Evolutionary conservation across 2,113 vertebrate genomes (phyloP).

Genomic region (Ascaphus truei): DNA sequence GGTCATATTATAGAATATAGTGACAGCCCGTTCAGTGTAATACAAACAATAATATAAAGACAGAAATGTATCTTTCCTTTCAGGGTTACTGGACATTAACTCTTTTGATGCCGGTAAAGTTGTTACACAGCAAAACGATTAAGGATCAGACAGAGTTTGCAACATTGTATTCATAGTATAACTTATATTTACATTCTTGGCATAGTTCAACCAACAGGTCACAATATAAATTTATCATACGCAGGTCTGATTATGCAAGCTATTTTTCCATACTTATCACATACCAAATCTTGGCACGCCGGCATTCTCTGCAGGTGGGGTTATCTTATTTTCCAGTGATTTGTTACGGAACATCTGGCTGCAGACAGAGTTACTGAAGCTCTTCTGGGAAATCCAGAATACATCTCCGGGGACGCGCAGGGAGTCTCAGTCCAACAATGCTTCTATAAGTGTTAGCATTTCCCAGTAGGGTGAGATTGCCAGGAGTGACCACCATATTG

Average conservation of each 20-base stretch:
- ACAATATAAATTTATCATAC: neutral
- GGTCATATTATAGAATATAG: no score
- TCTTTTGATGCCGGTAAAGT: neutral
- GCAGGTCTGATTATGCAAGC: neutral
- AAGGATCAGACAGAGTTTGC: neutral
- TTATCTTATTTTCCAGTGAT: neutral
- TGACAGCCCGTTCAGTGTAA: no score
- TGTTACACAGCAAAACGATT: neutral
- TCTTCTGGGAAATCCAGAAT: neutral
- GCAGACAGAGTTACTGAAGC: neutral
- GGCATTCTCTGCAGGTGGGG: neutral
- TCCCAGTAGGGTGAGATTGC: neutral
- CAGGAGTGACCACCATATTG: no score
- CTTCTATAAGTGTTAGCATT: neutral
- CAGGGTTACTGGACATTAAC: neutral
- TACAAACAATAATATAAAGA: no score
- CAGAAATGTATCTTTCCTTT: no score
- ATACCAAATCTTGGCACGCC: neutral
- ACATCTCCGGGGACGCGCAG: no score
- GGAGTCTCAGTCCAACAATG: neutral
- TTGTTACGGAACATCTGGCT: slow-evolving; percentile 12
- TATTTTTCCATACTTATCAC: neutral
- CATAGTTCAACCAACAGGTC: no score
- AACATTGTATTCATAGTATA: neutral
- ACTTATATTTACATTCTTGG: slow-evolving; percentile 9